Evolutionary conservation across 2,797 vertebrate species (phyloP), one percentile per base, ranked within the genome.

Genomic region (Typhlichthys eigenmanni): DNA sequence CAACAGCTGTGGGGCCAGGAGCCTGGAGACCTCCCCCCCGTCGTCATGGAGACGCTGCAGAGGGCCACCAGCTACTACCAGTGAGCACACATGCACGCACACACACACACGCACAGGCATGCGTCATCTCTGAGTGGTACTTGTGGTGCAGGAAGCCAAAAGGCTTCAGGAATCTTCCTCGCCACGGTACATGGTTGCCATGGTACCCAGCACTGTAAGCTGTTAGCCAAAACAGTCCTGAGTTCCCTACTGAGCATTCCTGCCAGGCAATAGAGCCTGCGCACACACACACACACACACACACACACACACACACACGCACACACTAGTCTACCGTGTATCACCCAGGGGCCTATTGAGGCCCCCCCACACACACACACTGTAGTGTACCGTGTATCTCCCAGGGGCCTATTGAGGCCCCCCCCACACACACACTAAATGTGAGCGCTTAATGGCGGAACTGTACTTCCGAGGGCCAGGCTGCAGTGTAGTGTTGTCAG

Each of bases 51-150:
- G 64, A 94, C 95, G 0, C 86, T 99, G 61, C 92, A 96, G 81
- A 94, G 91, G 71, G 98, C 98, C 57, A 97, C 96, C 0, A 92
- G 95, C 55, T 98, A 95, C 81, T 99, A 99, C 0, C 95, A 98
- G 98, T 99, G 82, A 89, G 97, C 92, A 49, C 1, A 45, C 9
- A 13, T 38, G 12, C 5, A 50, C 13, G 1, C 12, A 43, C 47
- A 16, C 34, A 57, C 56, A 51, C 59, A 38, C 19, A 13, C 34
- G 1, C 60, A 46, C 5, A 29, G 10, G 19, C 13, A 47, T 34
- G 47, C 34, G 11, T 12, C 12, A 5, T 24, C 17, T 8, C 17
- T 45, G 8, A 7, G 5, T 12, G 13, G 6, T 6, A 46, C 1
- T 6, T 46, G 45, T 46, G 45, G 12, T 52, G 12, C 16, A 17